These are phyloP conservation scores for Phaedon cochleariae DNA, from an alignment of 2,888 invertebrate genomes.

Conservation along the genomic window DNA sequence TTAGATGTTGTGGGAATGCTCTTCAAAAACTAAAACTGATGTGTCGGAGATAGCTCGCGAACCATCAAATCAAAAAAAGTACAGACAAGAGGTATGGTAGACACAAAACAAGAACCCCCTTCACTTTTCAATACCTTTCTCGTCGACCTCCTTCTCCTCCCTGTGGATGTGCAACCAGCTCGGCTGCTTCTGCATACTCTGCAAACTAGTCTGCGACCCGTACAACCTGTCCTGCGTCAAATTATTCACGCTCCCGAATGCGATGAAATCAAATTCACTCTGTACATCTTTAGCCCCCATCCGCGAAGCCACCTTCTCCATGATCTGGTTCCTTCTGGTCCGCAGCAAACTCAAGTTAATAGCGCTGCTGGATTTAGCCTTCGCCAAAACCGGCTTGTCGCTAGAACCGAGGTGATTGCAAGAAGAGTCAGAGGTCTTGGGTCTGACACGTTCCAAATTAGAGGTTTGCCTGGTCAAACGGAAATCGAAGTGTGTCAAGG, in stretches of 20 bases:
- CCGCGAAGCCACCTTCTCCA: slow-evolving; percentile 53
- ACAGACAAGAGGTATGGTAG: too few species aligned
- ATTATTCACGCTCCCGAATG: slow-evolving; percentile 52
- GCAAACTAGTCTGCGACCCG: slow-evolving; percentile 34
- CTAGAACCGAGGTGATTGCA: not conserved
- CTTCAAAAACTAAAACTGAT: too few species aligned
- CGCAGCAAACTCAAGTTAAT: slow-evolving; percentile 60
- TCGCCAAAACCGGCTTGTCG: slow-evolving; percentile 56
- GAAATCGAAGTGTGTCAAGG: slow-evolving; percentile 55
- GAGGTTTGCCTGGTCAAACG: slow-evolving; percentile 59
- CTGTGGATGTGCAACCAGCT: slow-evolving; percentile 47
- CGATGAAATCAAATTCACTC: slow-evolving; percentile 60
- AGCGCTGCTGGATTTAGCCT: slow-evolving; percentile 62
- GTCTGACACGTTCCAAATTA: slow-evolving; percentile 59
- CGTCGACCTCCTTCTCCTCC: slow-evolving; percentile 31
- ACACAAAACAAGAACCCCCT: too few species aligned
- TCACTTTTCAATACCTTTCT: not conserved
- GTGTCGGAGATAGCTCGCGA: too few species aligned
- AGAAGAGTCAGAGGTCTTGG: slow-evolving; percentile 49
- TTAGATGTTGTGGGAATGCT: too few species aligned
- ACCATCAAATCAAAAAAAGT: too few species aligned
- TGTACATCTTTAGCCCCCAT: slow-evolving; percentile 52
- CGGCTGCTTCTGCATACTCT: slow-evolving; percentile 43
- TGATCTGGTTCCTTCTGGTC: slow-evolving; percentile 55
- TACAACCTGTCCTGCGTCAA: slow-evolving; percentile 27